phyloP scores from a whole-genome alignment of 2,888 invertebrate genomes.

The Xanthorhoe spadicearia region DNA sequence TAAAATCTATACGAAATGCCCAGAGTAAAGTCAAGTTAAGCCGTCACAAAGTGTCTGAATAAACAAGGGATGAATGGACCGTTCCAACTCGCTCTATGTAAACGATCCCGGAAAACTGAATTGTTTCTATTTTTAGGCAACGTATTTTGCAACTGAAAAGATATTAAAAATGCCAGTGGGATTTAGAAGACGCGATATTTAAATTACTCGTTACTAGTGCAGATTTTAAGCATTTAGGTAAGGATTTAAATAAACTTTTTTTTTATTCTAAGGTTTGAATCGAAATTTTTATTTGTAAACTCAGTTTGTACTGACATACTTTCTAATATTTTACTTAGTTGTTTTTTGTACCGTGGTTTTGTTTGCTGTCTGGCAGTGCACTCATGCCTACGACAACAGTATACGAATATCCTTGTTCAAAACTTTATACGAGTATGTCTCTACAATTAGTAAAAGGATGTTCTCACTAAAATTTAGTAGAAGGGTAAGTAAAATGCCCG shows the following conservation, averaged over 20 bases:
- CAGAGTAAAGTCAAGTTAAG: background rate
- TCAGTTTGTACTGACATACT: no score
- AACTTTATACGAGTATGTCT: no score
- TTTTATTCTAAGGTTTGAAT: no score
- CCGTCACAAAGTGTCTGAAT: background rate
- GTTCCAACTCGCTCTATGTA: background rate
- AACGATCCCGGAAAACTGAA: constrained; percentile 26
- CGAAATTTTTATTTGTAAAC: no score
- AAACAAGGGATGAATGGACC: background rate
- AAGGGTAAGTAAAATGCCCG: background rate
- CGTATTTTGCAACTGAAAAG: background rate
- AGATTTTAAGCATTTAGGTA: no score
- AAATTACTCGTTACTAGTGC: background rate
- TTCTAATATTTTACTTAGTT: no score
- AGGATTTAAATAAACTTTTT: background rate
- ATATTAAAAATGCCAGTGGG: background rate
- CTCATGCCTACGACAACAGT: no score
- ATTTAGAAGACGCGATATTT: background rate
- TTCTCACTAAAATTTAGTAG: background rate
- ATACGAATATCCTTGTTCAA: no score
- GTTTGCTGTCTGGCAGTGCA: no score
- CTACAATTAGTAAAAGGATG: no score
- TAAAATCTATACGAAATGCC: background rate
- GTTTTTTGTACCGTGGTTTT: no score
- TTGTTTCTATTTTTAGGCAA: constrained; percentile 34